Evolutionary conservation across 2,888 invertebrate species (phyloP), one percentile per base, ranked within the genome.

Genomic region (Seira musarum): DNA sequence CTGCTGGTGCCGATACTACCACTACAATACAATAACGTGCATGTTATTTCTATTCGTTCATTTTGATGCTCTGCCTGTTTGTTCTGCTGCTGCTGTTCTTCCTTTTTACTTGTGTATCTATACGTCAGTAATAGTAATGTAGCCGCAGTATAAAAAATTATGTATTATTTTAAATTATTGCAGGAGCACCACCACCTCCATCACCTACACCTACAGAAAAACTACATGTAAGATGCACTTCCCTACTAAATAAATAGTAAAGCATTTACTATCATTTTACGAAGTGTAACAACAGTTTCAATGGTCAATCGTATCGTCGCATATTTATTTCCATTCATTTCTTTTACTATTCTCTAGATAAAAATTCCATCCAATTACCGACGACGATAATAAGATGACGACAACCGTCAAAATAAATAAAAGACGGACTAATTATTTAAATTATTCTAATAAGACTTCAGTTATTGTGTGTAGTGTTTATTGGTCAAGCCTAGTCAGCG

Each of bases 401-500:
- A 57, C 57, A 15, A 57, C 57, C 57, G 57, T 13, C n/a, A 57
- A 57, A 8, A 57, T 13, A 5, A n/a, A 57, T 3, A 13, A 57
- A 6, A n/a, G 10, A n/a, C 10, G 17, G 57, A 57, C 10, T 57
- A 57, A 57, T 57, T 57, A 57, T 57, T 57, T 57, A 57, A 57
- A 57, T 57, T 57, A 57, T 57, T 57, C 6, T n/a, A 57, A 57
- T 57, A 57, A 57, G n/a, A 57, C n/a, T 57, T 13, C 10, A 13
- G 17, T 57, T 57, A 8, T 57, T 17, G 57, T 57, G 57, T n/a
- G 3, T 57, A 57, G 10, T 57, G 5, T 8, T 13, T 8, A 40
- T 40, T 57, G n/a, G 57, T n/a, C n/a, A 57, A 13, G 5, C 10
- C 57, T 57, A 57, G 57, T 57, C 57, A 57, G 57, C 57, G 57